Base-by-base conservation (phyloP, 2,113 vertebrate genomes). In the Forbesichthys agassizii region DNA sequence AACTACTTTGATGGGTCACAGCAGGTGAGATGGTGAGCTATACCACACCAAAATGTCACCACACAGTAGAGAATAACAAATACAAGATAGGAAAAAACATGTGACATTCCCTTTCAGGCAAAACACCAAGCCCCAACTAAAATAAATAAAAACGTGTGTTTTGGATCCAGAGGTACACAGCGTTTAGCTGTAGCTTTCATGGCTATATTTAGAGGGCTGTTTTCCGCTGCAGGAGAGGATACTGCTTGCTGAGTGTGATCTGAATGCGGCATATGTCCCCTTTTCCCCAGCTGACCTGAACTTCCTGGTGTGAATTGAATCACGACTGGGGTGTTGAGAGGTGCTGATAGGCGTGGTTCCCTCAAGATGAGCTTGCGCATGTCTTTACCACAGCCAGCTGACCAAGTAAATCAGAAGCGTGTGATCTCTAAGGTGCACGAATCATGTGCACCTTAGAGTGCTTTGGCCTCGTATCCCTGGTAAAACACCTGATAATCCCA, bases 281-380 rank as follows among this genome's bases (percentile, higher is more conserved):
- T 56, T 20, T 46, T 36, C n/a, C 47, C 79, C 68, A 73, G 69
- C 81, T 81, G 77, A 90, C 78, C 77, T 33, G 66, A 68, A 71
- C 84, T 82, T 90, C 86, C 86, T 82, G 84, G 78, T 89, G 83
- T 76, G 84, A 86, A 86, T 86, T 76, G 80, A 82, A 88, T 86
- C 78, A 86, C 80, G 83, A 82, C 73, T 76, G 65, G 67, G 77
- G 77, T 64, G 65, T 64, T 75, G 69, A 77, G 69, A 62, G 20
- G 61, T 68, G 65, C 67, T 71, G 76, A 85, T 75, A 75, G 80
- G 75, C 62, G 61, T 46, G 14, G 66, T 64, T 73, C 84, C 77
- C 78, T 68, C 9, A 70, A 83, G 69, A 84, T 71, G 77, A 57
- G 20, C 27, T 2, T 3, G 11, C 73, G 71, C 53, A 13, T 64